A percentile compares a stretch with the other conserved stretches of the same genome.
Evolutionary conservation across 1,140 invertebrate species (phyloP).

Genomic region (Gonioctena quinquepunctata): DNA sequence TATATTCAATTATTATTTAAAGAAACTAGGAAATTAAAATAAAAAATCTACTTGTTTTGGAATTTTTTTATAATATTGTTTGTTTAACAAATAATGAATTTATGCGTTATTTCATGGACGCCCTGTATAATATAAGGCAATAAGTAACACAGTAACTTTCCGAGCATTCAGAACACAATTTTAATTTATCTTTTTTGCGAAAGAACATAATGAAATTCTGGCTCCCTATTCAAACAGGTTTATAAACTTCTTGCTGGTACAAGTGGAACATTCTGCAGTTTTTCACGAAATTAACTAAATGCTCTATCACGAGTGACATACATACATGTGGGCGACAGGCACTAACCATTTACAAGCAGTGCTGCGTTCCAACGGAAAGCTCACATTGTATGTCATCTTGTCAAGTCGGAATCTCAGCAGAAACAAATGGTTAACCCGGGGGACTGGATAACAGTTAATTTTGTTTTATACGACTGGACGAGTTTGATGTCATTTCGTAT

Average conservation of each 20-base stretch:
- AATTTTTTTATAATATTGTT: too few species aligned
- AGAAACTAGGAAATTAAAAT: too few species aligned
- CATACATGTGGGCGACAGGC: too few species aligned
- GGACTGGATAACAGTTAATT: neutral
- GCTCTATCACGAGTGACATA: neutral
- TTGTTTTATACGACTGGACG: neutral
- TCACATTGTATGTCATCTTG: neutral
- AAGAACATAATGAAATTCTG: too few species aligned
- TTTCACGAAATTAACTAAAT: neutral
- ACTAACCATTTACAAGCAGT: neutral
- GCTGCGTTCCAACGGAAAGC: neutral
- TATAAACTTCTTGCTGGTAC: neutral
- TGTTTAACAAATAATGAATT: too few species aligned
- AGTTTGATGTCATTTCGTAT: neutral
- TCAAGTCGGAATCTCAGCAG: neutral
- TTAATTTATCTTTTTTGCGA: too few species aligned
- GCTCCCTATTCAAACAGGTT: neutral
- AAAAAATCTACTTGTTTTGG: too few species aligned
- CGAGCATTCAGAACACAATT: too few species aligned
- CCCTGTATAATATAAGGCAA: too few species aligned
- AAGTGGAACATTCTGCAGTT: neutral
- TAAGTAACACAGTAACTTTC: too few species aligned
- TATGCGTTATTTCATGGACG: too few species aligned
- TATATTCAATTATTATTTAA: too few species aligned
- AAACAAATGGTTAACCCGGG: neutral